Base-by-base conservation (phyloP, 2,888 invertebrate species). In the Heliconius erato region DNA sequence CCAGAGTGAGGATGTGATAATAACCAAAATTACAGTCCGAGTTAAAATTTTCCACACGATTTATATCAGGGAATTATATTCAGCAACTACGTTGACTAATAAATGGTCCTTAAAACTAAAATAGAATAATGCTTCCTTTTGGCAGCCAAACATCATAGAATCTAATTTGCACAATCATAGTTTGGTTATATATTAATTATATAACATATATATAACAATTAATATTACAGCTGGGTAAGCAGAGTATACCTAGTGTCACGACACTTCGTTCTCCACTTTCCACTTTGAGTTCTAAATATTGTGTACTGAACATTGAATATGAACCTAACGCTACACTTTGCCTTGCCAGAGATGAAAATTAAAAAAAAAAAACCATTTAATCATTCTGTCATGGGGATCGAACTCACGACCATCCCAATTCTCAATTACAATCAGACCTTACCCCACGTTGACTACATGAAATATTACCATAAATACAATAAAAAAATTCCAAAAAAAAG, bases 81-180 rank as follows among this genome's bases (percentile, higher is more conserved):
- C 44, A 72, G 72, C 72, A 26, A 26, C 1, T 16, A 44, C 19
- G 19, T 49, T 26, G 72, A 49, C 26, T 72, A 71, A 40, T 44
- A 40, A 6, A 44, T 12, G 44, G 44, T 44, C 44, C 72, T 72
- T 72, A 28, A 72, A 44, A 72, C 44, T 26, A 44, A 72, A 72
- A 72, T 72, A 72, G 72, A 72, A 26, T 49, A 26, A 72, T 72
- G 9, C 44, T 72, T 72, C 72, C 44, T 72, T 72, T 72, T 72
- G 72, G 72, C 72, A 44, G 40, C n/a, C 2, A 16, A 72, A 72
- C 16, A 72, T 44, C 44, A 16, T 16, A 72, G 26, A 2, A 44
- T 19, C 1, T 26, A 72, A n/a, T 14, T 72, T 72, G 26, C 44
- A 49, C 44, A 26, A 26, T 44, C 44, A 44, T n/a, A 44, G 16